phyloP scores from a whole-genome alignment of 2,888 invertebrate species.

The Cyaniris semiargus region DNA sequence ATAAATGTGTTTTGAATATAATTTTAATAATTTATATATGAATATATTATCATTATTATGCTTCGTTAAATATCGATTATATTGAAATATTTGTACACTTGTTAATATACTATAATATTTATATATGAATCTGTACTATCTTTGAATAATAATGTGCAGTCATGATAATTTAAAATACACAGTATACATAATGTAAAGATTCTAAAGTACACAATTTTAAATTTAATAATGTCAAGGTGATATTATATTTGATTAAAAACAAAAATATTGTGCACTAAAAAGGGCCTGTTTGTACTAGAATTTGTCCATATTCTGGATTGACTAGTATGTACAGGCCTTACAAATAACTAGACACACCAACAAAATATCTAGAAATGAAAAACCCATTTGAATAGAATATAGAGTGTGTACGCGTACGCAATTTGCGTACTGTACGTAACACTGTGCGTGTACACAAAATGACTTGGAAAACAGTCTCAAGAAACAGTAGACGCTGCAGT shows the following conservation, averaged over 20 bases:
- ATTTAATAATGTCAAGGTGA: background rate
- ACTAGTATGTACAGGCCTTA: background rate
- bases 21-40: background rate
- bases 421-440: background rate
- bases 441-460: background rate
- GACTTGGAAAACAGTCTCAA: background rate
- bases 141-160: background rate
- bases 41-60: background rate
- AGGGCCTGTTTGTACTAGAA: background rate
- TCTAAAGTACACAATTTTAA: background rate
- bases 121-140: background rate
- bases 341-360: background rate
- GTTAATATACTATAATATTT: background rate
- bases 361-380: conserved; percentile 1
- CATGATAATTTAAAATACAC: background rate
- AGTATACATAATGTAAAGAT: background rate
- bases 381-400: background rate
- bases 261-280: background rate
- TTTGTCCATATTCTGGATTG: background rate
- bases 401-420: background rate
- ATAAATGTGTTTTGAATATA: background rate
- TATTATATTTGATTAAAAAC: background rate
- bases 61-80: background rate
- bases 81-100: background rate
- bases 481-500: no score